Conservation (phyloP, 2,797 vertebrate species). For the Cottoperca gobio region DNA sequence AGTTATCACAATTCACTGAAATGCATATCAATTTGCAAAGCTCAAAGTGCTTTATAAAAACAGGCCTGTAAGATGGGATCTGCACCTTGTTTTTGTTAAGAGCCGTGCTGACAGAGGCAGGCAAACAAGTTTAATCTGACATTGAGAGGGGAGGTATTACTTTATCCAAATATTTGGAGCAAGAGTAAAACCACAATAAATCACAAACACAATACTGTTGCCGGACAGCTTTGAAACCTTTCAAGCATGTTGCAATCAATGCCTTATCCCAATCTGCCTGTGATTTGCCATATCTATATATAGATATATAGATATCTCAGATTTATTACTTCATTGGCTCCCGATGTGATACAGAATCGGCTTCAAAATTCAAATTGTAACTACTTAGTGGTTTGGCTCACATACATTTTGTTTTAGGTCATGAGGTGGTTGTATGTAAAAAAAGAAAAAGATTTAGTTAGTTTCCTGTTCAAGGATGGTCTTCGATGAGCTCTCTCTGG, state of each 20-base stretch:
- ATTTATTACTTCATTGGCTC: neutral
- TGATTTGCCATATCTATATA: too few species aligned
- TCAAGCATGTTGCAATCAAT: neutral
- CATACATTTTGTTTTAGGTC: neutral
- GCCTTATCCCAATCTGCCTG: neutral
- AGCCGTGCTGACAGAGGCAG: neutral
- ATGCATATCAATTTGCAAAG: neutral
- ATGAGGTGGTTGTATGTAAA: neutral
- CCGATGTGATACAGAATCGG: neutral
- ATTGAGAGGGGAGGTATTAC: neutral
- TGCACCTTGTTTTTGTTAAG: neutral
- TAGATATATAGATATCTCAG: too few species aligned
- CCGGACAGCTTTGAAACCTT: neutral
- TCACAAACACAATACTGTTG: slow-evolving; percentile 6
- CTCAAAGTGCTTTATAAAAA: neutral
- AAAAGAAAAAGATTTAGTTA: too few species aligned
- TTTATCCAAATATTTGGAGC: slow-evolving; percentile 5
- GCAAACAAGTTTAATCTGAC: neutral
- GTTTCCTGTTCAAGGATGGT: neutral
- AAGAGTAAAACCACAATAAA: neutral
- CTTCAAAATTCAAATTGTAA: neutral
- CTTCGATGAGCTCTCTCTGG: too few species aligned
- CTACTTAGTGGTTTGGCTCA: neutral
- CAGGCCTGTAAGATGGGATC: neutral
- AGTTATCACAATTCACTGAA: neutral